Percentiles rank a stretch among this genome's conserved stretches.
Conservation (phyloP, 2,797 vertebrate species). For the Lacerta agilis region DNA sequence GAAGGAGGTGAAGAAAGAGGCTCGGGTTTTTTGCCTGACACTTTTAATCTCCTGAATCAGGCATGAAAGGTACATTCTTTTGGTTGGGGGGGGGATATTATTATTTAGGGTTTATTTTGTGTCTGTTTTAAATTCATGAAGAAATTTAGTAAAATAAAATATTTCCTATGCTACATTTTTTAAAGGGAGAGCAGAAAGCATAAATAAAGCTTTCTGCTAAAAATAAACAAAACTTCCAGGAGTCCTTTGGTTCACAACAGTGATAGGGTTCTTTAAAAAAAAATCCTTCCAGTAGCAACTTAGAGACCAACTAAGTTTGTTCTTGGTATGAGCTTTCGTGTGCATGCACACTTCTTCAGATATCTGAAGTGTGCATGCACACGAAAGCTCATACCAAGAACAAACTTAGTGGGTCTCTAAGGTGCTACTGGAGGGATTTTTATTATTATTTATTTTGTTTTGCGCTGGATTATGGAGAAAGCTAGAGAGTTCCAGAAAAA, state of each 20-base stretch:
- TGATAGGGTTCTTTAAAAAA: neutral
- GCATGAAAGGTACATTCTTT: neutral
- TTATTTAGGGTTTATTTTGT: neutral
- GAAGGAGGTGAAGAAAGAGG: neutral
- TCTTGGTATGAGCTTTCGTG: no score
- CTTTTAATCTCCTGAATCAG: neutral
- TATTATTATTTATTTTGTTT: no score
- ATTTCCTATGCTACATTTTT: neutral
- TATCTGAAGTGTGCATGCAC: no score
- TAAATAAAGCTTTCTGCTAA: neutral
- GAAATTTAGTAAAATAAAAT: neutral
- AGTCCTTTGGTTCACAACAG: neutral
- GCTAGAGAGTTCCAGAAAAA: no score
- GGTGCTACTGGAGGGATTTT: no score
- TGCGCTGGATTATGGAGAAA: no score
- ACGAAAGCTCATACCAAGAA: no score
- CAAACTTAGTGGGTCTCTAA: no score
- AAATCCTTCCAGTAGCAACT: no score
- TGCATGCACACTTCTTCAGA: no score
- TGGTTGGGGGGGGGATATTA: neutral
- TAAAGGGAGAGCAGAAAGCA: neutral
- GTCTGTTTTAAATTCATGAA: neutral
- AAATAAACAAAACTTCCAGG: neutral
- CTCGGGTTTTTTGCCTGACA: neutral
- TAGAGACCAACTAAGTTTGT: no score